phyloP scores from a whole-genome alignment of 1,140 invertebrate species.

The Psilanteris sp. region DNA sequence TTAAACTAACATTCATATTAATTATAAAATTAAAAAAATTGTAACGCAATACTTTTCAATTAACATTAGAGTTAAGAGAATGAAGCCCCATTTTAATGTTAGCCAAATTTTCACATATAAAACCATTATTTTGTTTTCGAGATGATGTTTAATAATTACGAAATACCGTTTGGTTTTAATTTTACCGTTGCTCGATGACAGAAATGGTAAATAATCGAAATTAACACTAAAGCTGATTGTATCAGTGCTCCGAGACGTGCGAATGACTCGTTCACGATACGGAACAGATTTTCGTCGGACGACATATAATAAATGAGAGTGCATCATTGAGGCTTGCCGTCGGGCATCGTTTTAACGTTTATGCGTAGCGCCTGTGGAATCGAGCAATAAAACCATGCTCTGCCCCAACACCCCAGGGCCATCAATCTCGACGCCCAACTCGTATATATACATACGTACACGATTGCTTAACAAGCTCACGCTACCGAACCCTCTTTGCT shows the following conservation, averaged over 20 bases:
- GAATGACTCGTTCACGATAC: constrained; percentile 16
- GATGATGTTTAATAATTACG: too few species aligned
- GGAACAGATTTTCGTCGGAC: constrained; percentile 43
- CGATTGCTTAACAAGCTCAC: constrained; percentile 56
- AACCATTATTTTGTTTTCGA: too few species aligned
- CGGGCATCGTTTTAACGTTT: constrained; percentile 64
- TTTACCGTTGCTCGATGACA: too few species aligned
- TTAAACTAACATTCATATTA: too few species aligned
- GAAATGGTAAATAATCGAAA: not conserved
- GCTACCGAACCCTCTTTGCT: constrained; percentile 56
- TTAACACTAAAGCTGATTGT: constrained; percentile 4
- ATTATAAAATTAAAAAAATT: too few species aligned
- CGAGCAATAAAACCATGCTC: constrained; percentile 68
- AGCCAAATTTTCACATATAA: too few species aligned
- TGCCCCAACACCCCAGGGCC: constrained; percentile 65
- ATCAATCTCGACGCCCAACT: constrained; percentile 67
- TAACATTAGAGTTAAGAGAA: too few species aligned
- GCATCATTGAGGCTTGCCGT: constrained; percentile 59
- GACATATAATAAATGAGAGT: constrained; percentile 66
- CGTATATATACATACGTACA: constrained; percentile 60
- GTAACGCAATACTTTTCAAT: too few species aligned
- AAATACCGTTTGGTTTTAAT: too few species aligned
- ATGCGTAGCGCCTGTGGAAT: constrained; percentile 62
- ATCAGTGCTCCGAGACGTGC: not conserved
- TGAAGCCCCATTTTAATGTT: too few species aligned